Evolutionary conservation across 2,888 invertebrate genomes (phyloP).

Genomic region (Lasioglossum zephyrum): DNA sequence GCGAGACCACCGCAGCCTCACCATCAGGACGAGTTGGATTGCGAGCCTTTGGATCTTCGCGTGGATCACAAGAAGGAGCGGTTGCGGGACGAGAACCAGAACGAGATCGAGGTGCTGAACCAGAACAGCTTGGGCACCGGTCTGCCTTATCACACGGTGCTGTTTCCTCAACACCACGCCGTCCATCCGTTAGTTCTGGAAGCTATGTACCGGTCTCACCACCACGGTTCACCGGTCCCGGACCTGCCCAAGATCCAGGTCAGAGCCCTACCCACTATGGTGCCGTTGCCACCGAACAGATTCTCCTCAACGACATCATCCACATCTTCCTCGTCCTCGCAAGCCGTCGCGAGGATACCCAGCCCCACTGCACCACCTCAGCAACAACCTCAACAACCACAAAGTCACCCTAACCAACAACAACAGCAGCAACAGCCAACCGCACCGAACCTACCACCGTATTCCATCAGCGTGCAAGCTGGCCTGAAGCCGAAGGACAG

Average conservation of each 20-base stretch:
- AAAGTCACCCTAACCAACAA: constrained; percentile 71
- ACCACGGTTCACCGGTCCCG: constrained; percentile 85
- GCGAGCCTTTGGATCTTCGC: constrained; percentile 95
- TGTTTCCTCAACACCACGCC: constrained; percentile 83
- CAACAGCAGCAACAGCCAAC: constrained; percentile 63
- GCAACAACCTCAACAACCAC: constrained; percentile 57
- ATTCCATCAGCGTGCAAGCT: constrained; percentile 68
- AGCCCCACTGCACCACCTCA: constrained; percentile 64
- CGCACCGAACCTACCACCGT: constrained; percentile 58
- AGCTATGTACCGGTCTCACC: constrained; percentile 88
- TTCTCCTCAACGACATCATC: constrained; percentile 85
- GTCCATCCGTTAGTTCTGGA: constrained; percentile 90
- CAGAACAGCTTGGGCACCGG: constrained; percentile 74
- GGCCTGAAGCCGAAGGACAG: constrained; percentile 86
- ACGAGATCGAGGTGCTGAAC: constrained; percentile 87
- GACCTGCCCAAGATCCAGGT: constrained; percentile 86
- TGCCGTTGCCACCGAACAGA: constrained; percentile 80
- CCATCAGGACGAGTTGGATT: constrained; percentile 83
- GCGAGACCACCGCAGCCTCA: constrained; percentile 86
- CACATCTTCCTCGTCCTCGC: constrained; percentile 68
- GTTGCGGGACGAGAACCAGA: constrained; percentile 94
- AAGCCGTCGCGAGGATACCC: constrained; percentile 67
- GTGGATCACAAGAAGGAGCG: constrained; percentile 92
- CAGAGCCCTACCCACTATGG: constrained; percentile 82
- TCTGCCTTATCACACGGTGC: constrained; percentile 81